Conservation (phyloP, 2,888 invertebrate species). For the Cerceris ruficornis region DNA sequence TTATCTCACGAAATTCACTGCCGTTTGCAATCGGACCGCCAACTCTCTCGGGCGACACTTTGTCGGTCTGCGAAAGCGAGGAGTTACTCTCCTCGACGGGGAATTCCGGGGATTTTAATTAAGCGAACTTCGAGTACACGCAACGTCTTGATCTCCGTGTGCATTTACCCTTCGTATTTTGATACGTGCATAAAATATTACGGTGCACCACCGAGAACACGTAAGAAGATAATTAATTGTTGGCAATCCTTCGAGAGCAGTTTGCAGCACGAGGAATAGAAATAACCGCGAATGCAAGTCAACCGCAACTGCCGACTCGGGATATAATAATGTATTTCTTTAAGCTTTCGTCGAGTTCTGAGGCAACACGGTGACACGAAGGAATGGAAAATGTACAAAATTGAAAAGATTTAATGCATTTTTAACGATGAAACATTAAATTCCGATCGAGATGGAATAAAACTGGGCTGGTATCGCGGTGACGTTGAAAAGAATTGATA, state of each 20-base stretch:
- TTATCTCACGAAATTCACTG: conserved; percentile 55
- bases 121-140: neutral
- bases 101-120: neutral
- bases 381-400: neutral
- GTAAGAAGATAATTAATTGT: neutral
- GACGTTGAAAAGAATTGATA: neutral
- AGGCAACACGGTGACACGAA: neutral
- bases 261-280: neutral
- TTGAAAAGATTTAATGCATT: neutral
- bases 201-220: too few relatives aligned
- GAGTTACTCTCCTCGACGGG: neutral
- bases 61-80: conserved; percentile 4
- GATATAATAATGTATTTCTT: neutral
- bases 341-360: neutral
- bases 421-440: conserved; percentile 2
- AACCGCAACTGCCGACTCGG: neutral
- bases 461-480: neutral
- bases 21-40: conserved; percentile 14
- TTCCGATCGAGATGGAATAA: neutral
- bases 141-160: too few relatives aligned
- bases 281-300: neutral
- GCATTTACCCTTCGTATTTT: too few relatives aligned
- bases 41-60: too few relatives aligned
- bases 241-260: neutral
- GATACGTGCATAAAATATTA: too few relatives aligned